Base-by-base conservation (phyloP, 2,797 vertebrate genomes). In the Eidolon dupreanum region DNA sequence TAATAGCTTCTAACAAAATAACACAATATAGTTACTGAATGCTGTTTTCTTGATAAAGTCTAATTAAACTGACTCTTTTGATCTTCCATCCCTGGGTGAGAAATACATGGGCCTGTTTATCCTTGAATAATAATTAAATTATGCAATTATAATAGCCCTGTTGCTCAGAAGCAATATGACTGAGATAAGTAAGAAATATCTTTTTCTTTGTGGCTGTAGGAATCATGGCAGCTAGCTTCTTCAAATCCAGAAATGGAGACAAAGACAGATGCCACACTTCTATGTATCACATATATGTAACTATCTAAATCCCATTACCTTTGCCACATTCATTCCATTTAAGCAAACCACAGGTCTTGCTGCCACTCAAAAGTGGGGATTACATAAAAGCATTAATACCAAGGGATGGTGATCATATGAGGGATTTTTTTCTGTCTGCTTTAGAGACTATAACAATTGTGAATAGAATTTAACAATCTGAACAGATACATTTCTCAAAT, bases 81-180 rank as follows among this genome's bases (percentile, higher is more conserved):
- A 17, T 84, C 49, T 94, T 17, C 6, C 6, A 88, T 13, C 28
- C 24, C 26, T 84, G 33, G 61, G 41, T 65, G 82, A 93, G 71
- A 84, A 92, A 79, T 95, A 93, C 59, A 51, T 77, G 65, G 16
- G 38, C n/a, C 26, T 91, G 11, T 38, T 92, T 77, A 82, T 81
- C 33, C 94, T 91, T 89, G 59, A 93, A 53, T 71, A 90, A 86
- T 95, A 96, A 94, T 86, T 91, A 89, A 92, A 82, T 87, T 70
- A 53, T 57, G 16, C 17, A 88, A 82, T 71, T 95, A 19, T 91
- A 95, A 93, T 77, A 96, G 83, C 74, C 59, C 61, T 77, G 55
- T 66, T 74, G 83, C 51, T 95, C 53, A 93, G 81, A 96, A 96
- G 41, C 68, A 75, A 66, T 78, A 63, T 51, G 28, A 70, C 16